Evolutionary conservation across 2,113 vertebrate genomes (phyloP), one percentile per base, ranked within the genome.

Genomic region (Caranx ignobilis): DNA sequence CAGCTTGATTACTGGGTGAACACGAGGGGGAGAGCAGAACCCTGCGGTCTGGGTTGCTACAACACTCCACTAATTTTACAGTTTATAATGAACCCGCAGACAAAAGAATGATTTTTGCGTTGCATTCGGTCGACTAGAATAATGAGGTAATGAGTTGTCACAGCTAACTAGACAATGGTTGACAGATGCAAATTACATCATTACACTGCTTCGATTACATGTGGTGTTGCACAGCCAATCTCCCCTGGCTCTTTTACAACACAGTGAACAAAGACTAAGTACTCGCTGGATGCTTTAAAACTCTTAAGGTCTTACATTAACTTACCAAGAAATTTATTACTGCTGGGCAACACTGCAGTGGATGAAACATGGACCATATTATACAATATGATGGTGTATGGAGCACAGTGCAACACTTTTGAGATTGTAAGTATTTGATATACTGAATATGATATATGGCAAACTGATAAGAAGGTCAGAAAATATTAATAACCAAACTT

Each of bases 111-210:
- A 21, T 59, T 85, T 68, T 72, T 18, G 70, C 47, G 41, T 77
- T 65, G 57, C 65, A 73, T 47, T 19, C 19, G n/a, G 60, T 65
- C 72, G 81, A 67, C 78, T 84, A 59, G 35, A 66, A 45, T 31
- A 50, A 79, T 52, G 45, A 77, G 61, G 70, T 55, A 77, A 80
- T 61, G 69, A 69, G 71, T 54, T 73, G 73, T 81, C 86, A 70
- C 55, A 56, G 69, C 66, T 75, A 71, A 69, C 52, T 54, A 84
- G 19, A 68, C 71, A 75, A 73, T 50, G 57, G 70, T n/a, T 85
- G 85, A 90, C 81, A 88, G 78, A 86, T 69, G 81, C 39, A 78
- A 78, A 87, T 85, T 35, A 71, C 82, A 84, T 55, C 65, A 82
- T 83, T 69, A 81, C 34, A 45, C 18, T 35, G 11, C 31, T 83